Evolutionary conservation across 2,113 vertebrate genomes (phyloP).

Genomic region (Phaethon lepturus): DNA sequence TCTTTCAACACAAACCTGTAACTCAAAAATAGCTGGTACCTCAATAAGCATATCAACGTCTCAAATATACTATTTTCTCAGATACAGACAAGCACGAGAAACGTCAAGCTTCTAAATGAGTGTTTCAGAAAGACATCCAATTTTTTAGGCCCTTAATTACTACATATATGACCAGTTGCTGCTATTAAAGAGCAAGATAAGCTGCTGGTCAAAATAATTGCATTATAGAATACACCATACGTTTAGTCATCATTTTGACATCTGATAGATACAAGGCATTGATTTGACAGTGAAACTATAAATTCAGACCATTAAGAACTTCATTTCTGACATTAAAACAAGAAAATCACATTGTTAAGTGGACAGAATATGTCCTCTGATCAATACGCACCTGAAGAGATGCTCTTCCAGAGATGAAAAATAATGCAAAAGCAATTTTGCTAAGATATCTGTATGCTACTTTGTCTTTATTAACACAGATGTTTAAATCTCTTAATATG

Average conservation of each 20-base stretch:
- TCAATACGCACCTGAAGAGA: background rate
- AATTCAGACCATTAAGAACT: background rate
- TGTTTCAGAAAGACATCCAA: background rate
- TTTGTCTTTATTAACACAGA: background rate
- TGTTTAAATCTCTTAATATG: background rate
- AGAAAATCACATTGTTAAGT: background rate
- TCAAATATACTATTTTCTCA: background rate
- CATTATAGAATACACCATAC: background rate
- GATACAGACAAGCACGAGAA: background rate
- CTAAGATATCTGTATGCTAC: background rate
- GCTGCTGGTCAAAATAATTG: background rate
- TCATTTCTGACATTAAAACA: conserved; percentile 24
- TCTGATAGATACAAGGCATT: conserved; percentile 19
- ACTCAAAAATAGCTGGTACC: background rate
- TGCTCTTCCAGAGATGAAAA: background rate
- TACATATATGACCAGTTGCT: background rate
- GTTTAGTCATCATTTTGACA: conserved; percentile 29
- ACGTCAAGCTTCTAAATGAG: background rate
- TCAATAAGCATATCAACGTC: background rate
- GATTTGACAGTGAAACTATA: conserved; percentile 30
- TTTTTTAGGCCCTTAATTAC: background rate
- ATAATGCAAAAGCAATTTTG: background rate
- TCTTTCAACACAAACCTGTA: background rate
- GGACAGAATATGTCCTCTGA: background rate
- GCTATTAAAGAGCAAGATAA: background rate